These are phyloP conservation scores for Cromileptes altivelis DNA, from an alignment of 2,113 vertebrate genomes.

Conservation along the genomic window DNA sequence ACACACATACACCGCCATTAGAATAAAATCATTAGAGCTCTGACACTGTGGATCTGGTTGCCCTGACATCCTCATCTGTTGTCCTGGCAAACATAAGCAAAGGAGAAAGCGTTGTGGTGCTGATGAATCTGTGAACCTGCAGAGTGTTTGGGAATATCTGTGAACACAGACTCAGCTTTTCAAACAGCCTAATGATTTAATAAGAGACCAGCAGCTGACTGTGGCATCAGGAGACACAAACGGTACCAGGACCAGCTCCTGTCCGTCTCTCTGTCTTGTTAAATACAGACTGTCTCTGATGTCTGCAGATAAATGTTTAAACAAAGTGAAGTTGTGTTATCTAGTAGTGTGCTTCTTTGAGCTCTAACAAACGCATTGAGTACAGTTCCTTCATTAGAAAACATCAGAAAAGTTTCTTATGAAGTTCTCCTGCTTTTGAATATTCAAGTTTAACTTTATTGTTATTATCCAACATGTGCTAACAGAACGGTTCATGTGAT, in stretches of 20 bases:
- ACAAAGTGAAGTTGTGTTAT: too few relatives aligned
- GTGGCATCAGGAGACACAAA: slow-evolving; percentile 19
- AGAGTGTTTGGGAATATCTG: background rate
- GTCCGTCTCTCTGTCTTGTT: too few relatives aligned
- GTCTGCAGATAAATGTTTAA: too few relatives aligned
- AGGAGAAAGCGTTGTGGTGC: background rate
- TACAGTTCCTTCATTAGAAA: too few relatives aligned
- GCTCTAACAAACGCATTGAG: too few relatives aligned
- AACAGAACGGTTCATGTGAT: too few relatives aligned
- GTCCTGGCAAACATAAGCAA: slow-evolving; percentile 62
- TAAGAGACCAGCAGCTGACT: slow-evolving; percentile 24
- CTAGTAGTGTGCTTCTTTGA: too few relatives aligned
- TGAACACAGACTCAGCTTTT: slow-evolving; percentile 52
- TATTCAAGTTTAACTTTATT: too few relatives aligned
- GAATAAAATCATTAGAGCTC: slow-evolving; percentile 1
- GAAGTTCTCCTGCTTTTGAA: too few relatives aligned
- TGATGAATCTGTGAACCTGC: background rate
- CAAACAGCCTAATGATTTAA: slow-evolving; percentile 77
- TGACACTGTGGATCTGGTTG: slow-evolving; percentile 32
- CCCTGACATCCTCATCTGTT: slow-evolving; percentile 60
- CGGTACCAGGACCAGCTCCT: background rate
- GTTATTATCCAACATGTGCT: too few relatives aligned
- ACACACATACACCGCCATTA: background rate
- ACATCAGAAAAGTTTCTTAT: too few relatives aligned
- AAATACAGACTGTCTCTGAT: too few relatives aligned